phyloP scores from a whole-genome alignment of 1,140 invertebrate species.

The Aradophagus sp. region DNA sequence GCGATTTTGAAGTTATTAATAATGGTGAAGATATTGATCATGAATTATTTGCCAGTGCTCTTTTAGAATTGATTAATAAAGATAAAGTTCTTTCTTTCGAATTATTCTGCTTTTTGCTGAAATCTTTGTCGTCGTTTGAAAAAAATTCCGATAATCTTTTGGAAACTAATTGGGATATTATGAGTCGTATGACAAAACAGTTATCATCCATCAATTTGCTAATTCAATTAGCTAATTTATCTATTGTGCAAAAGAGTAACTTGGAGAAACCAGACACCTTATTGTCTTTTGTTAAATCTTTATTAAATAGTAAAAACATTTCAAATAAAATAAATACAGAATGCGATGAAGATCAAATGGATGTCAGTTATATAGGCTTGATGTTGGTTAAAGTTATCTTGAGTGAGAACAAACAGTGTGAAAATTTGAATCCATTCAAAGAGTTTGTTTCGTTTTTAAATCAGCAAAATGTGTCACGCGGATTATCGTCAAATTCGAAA shows the following conservation, averaged over 20 bases:
- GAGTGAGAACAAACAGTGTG: constrained; percentile 45
- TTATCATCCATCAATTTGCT: constrained; percentile 66
- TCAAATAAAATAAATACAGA: constrained; percentile 5
- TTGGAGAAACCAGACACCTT: constrained; percentile 66
- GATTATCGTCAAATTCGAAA: constrained; percentile 48
- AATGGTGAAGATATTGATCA: constrained; percentile 36
- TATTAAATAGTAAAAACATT: constrained; percentile 14
- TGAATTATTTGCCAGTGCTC: constrained; percentile 60
- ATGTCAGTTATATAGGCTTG: constrained; percentile 70
- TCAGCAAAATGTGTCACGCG: constrained; percentile 42
- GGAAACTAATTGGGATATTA: constrained; percentile 51
- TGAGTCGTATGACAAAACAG: constrained; percentile 61
- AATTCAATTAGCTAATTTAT: constrained; percentile 61
- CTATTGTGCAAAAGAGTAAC: constrained; percentile 65
- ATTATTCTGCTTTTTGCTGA: constrained; percentile 67
- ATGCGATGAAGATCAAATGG: constrained; percentile 52
- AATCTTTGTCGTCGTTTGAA: constrained; percentile 47
- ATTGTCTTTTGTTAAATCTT: constrained; percentile 67
- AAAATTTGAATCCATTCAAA: constrained; percentile 70
- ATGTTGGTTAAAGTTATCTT: constrained; percentile 72
- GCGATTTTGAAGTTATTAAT: constrained; percentile 64
- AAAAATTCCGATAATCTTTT: constrained; percentile 33
- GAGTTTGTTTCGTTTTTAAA: constrained; percentile 73
- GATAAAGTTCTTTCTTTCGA: constrained; percentile 57
- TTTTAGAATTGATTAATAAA: constrained; percentile 64